Percentiles rank a stretch among this genome's conserved stretches.
Conservation (phyloP, 2,888 invertebrate species). For the Craniophora ligustri region DNA sequence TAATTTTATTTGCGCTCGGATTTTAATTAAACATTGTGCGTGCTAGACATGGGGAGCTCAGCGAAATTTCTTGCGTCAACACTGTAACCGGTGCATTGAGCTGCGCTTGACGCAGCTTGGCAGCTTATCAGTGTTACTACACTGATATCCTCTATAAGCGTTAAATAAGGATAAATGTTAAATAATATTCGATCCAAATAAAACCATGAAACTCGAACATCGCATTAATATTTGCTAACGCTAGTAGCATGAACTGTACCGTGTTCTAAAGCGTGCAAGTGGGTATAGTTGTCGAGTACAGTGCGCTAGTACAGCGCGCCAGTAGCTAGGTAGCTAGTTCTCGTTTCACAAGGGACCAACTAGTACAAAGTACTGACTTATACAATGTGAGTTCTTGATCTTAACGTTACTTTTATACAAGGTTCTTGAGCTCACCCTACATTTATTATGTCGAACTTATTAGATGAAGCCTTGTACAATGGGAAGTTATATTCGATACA, state of each 20-base stretch:
- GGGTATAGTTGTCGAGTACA: conserved; percentile 12
- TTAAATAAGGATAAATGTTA: too few relatives aligned
- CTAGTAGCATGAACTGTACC: conserved; percentile 21
- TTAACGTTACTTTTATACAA: conserved; percentile 48
- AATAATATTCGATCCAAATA: too few relatives aligned
- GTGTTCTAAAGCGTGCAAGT: conserved; percentile 9
- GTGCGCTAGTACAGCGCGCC: background rate
- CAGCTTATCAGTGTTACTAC: background rate
- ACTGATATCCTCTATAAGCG: too few relatives aligned
- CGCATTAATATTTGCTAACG: conserved; percentile 28
- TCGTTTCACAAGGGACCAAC: conserved; percentile 30
- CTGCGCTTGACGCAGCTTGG: too few relatives aligned
- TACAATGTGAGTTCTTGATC: conserved; percentile 43
- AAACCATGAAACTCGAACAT: conserved; percentile 25
- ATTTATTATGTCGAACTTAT: conserved; percentile 45
- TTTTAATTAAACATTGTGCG: conserved; percentile 47
- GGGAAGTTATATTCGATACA: conserved; percentile 8
- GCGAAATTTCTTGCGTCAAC: too few relatives aligned
- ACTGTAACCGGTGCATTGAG: too few relatives aligned
- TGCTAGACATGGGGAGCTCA: too few relatives aligned
- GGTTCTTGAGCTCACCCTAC: conserved; percentile 31
- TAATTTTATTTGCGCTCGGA: conserved; percentile 41
- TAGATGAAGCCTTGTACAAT: conserved; percentile 15
- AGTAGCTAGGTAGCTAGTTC: conserved; percentile 22
- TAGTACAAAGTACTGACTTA: conserved; percentile 47